Percentiles rank a stretch among this genome's conserved stretches.
Evolutionary conservation across 1,140 invertebrate species (phyloP).

Genomic region (Rhagoletis zephyria): DNA sequence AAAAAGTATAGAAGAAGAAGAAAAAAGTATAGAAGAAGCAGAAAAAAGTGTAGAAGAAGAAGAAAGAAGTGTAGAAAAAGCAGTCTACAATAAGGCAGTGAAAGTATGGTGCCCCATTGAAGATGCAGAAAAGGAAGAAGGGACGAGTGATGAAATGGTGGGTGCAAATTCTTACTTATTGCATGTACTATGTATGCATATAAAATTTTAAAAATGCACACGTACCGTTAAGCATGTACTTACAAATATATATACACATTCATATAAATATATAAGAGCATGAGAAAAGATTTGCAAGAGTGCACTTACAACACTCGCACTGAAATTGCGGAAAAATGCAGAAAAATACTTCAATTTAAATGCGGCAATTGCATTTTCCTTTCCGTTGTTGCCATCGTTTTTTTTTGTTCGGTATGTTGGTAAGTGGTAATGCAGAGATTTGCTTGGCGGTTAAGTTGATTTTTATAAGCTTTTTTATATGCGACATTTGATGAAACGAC

Average conservation of each 20-base stretch:
- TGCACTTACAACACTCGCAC: background rate
- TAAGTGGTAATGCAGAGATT: background rate
- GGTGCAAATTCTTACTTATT: background rate
- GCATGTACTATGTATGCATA: conserved; percentile 7
- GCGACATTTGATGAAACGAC: background rate
- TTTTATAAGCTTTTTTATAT: too few relatives aligned
- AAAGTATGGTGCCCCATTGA: too few relatives aligned
- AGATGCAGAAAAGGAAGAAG: background rate
- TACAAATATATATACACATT: background rate
- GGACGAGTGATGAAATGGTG: background rate
- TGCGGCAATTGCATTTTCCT: conserved; percentile 25
- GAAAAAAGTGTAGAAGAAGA: too few relatives aligned
- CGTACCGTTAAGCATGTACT: background rate
- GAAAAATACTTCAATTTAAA: conserved; percentile 44
- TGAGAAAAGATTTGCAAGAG: background rate
- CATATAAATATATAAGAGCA: background rate
- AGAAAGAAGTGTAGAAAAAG: background rate
- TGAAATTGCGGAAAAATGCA: conserved; percentile 14
- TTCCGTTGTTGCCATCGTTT: background rate
- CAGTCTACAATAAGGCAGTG: background rate
- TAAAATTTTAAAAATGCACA: background rate
- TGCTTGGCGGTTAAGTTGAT: background rate
- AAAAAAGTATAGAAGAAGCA: too few relatives aligned
- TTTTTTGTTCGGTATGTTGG: background rate
- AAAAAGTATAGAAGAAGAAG: too few relatives aligned